phyloP scores from a whole-genome alignment of 2,888 invertebrate species.

The Heteropelma amictum region DNA sequence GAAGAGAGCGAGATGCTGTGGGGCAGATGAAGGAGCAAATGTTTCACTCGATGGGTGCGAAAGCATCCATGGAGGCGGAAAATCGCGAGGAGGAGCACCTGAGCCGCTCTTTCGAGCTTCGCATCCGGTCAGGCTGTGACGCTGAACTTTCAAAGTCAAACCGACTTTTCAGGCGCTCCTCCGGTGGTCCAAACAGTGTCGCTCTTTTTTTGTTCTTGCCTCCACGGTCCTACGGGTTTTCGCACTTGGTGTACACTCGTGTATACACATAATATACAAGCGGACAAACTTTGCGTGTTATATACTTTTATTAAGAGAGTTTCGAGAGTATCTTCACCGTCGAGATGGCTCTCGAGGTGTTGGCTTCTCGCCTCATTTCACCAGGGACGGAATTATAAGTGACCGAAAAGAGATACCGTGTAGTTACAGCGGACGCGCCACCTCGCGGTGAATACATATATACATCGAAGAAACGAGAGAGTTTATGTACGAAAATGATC shows the following conservation, averaged over 20 bases:
- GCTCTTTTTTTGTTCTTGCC: background rate
- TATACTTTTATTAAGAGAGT: conserved; percentile 27
- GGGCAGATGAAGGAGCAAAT: conserved; percentile 13
- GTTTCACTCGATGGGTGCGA: conserved; percentile 42
- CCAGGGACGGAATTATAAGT: conserved; percentile 29
- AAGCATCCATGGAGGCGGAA: background rate
- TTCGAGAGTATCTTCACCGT: conserved; percentile 29
- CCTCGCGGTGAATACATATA: background rate
- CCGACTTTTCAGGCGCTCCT: too few relatives aligned
- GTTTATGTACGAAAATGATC: conserved; percentile 47
- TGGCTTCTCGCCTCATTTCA: conserved; percentile 45
- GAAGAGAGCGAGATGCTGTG: background rate
- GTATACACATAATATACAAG: conserved; percentile 1
- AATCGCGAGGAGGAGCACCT: background rate
- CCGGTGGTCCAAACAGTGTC: conserved; percentile 43
- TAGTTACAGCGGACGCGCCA: conserved; percentile 11
- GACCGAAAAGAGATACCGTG: conserved; percentile 36
- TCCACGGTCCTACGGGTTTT: background rate
- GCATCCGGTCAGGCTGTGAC: conserved; percentile 36
- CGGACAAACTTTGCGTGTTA: conserved; percentile 1
- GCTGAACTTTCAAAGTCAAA: conserved; percentile 46
- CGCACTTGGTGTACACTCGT: background rate
- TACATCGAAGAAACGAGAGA: background rate
- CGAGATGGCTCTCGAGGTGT: conserved; percentile 15
- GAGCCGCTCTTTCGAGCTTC: conserved; percentile 28